Base-by-base conservation (phyloP, 2,797 vertebrate species). In the Tragelaphus eurycerus region DNA sequence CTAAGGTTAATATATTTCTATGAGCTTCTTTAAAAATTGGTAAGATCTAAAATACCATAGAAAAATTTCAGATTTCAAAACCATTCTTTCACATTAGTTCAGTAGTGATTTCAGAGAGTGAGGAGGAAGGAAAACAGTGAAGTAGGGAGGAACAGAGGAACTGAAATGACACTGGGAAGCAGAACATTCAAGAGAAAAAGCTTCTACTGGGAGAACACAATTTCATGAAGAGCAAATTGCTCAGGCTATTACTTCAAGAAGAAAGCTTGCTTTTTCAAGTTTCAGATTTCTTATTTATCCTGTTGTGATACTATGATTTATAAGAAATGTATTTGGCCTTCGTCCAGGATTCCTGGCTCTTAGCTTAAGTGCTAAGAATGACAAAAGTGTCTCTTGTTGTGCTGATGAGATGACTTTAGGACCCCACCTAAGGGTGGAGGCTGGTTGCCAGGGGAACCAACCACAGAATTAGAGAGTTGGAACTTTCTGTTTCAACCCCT, bases 1-100 rank as follows among this genome's bases (percentile, higher is more conserved):
- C 59, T 82, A 55, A 88, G 21, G 31, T 48, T 43, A 85, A 88
- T 17, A 64, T 48, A 52, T 34, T 88, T 90, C 64, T 81, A 71
- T 78, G 8, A 90, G 59, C 2, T 31, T 43, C 52, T 88, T 82
- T 93, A 57, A 62, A 96, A 93, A 83, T 25, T 3, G 6, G 38
- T 55, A 87, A 91, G 84, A 60, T 86, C n/a, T 60, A 92, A 96
- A 94, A 19, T 43, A 55, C 38, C 62, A 88, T 17, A 88, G 76
- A 86, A 90, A 54, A 10, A 19, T 11, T 55, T 71, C 46, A 86
- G 29, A 92, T 92, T 96, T 95, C 43, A 90, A 52, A 95, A 94
- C 21, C 34, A 78, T 96, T 92, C 43, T 90, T 54, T 96, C 60
- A 82, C n/a, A 60, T 13, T 84, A 38, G 48, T 52, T 81, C 50